Conservation (phyloP, 2,113 vertebrate genomes). For the Lethenteron reissneri region DNA sequence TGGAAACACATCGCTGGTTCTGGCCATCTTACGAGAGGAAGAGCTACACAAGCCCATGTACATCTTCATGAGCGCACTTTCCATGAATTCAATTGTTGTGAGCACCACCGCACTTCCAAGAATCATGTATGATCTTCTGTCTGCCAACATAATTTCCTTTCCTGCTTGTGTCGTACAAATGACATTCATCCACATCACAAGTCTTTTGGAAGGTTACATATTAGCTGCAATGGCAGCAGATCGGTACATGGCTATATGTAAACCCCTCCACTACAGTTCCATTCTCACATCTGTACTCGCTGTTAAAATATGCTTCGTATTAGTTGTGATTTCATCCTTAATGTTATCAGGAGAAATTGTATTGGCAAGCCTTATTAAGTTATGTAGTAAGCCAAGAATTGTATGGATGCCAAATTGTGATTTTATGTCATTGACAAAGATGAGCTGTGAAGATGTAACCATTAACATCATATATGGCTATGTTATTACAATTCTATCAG, state of each 20-base stretch:
- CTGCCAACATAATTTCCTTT: not conserved
- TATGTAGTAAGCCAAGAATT: not conserved
- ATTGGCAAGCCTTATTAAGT: not conserved
- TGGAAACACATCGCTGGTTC: not conserved
- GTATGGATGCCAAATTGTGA: not conserved
- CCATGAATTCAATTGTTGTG: not conserved
- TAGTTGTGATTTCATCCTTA: not conserved
- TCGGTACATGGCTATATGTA: not conserved
- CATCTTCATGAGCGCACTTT: not conserved
- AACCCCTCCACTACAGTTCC: not conserved
- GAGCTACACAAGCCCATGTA: constrained; percentile 2
- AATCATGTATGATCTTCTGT: not conserved
- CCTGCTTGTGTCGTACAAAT: not conserved
- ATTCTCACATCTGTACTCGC: not conserved
- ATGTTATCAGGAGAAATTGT: not conserved
- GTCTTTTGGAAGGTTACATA: not conserved
- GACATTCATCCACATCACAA: not conserved
- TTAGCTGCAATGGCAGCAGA: not conserved
- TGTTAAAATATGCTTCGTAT: not conserved
- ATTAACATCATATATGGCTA: not conserved
- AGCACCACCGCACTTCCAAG: constrained; percentile 1
- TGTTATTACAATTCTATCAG: not conserved
- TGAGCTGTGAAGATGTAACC: not conserved
- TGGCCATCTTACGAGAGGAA: not conserved
- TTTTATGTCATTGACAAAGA: not conserved